Conservation (phyloP, 2,888 invertebrate genomes). For the Morinoia aosen region DNA sequence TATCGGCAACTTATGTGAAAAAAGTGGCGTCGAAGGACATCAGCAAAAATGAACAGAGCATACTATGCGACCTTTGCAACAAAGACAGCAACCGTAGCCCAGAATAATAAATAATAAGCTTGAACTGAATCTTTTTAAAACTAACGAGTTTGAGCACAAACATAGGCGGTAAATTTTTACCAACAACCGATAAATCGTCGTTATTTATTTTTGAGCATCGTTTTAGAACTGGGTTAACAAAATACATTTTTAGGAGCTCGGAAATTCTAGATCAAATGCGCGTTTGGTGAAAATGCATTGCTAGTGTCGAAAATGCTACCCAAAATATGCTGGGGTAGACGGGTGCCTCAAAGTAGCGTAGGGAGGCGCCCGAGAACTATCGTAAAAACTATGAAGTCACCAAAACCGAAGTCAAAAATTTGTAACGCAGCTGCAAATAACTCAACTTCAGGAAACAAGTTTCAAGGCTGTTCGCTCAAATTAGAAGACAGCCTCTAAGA, state of each 20-base stretch:
- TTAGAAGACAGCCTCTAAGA: background rate
- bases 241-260: background rate
- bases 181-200: background rate
- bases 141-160: conserved; percentile 32
- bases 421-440: background rate
- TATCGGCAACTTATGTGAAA: background rate
- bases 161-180: conserved; percentile 19
- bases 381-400: background rate
- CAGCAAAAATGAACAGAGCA: background rate
- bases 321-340: background rate
- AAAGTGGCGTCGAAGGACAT: background rate
- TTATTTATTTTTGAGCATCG: background rate
- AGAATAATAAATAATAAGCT: background rate
- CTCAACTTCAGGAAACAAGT: background rate
- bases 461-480: background rate
- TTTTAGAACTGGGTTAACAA: background rate
- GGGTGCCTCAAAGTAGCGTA: background rate
- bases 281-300: background rate
- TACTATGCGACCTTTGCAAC: background rate
- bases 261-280: background rate
- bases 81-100: background rate
- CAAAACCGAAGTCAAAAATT: background rate
- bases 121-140: background rate
- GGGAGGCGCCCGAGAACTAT: background rate
- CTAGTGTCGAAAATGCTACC: background rate